Base-by-base conservation (phyloP, 1,140 invertebrate species). In the Nasonia giraulti region DNA sequence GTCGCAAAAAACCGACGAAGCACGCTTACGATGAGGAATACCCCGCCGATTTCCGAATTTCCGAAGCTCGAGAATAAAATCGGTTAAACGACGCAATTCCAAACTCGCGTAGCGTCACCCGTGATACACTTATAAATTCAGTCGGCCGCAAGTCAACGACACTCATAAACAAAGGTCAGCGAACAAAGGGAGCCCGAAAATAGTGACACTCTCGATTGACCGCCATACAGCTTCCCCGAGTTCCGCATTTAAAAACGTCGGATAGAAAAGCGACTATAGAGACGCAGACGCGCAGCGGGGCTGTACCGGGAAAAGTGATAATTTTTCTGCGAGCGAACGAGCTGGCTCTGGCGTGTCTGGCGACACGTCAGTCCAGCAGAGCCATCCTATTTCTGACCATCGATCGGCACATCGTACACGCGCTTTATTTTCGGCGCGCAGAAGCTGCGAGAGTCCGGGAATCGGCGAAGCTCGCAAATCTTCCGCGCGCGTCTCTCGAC, bases 301-400 rank as follows among this genome's bases (percentile, higher is more conserved):
- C 14, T 14, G 55, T 55, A 71, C 20, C 20, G 55, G 47, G 69
- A 47, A 68, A 76, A 75, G 37, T 71, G 27, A 78, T 83, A 17
- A 78, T 78, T 83, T 78, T 37, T 73, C 44, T 47, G 44, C n/a
- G 20, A 27, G 27, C 17, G 55, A 17, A 20, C 12, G 11, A 55
- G 37, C 44, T 7, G 17, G n/a, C 11, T 62, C 20, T 37, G 40
- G 27, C n/a, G 37, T 23, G 27, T 71, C 27, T 62, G 47, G 47
- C 66, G 78, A 80, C 78, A 84, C 31, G 50, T 84, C 69, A 84
- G 78, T 84, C 77, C 83, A 84, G 79, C 27, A 74, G 76, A 88
- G 74, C 74, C 31, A 80, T 85, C 80, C 90, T 91, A 91, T 91
- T 91, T 91, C 88, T 90, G 89, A 89, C 87, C 89, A 87, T 88